Evolutionary conservation across 1,140 invertebrate genomes (phyloP).

Genomic region (Leptonema lineaticorne): DNA sequence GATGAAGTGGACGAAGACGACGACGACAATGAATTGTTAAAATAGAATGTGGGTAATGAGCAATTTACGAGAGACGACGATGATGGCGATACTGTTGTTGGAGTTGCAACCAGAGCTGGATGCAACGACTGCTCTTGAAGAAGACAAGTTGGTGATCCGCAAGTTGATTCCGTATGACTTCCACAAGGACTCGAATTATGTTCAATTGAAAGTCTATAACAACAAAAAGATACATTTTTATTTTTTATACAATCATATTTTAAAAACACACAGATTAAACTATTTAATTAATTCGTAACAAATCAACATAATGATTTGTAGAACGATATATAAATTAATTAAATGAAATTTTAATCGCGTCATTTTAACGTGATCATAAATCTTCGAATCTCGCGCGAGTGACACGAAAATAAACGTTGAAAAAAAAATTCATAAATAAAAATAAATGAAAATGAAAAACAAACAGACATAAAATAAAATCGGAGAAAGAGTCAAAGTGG

Average conservation of each 20-base stretch:
- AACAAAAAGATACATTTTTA: neutral
- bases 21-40: conserved; percentile 9
- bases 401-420: no score
- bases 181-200: conserved; percentile 22
- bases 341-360: no score
- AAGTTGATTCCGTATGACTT: conserved; percentile 25
- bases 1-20: conserved; percentile 10
- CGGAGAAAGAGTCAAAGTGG: neutral
- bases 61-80: neutral
- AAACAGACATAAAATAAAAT: neutral
- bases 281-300: neutral
- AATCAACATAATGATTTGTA: neutral
- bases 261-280: no score
- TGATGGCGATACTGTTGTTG: conserved; percentile 4
- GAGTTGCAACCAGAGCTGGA: conserved; percentile 16
- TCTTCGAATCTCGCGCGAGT: no score
- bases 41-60: no score
- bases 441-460: neutral
- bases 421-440: neutral
- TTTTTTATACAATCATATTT: neutral
- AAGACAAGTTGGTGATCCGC: conserved; percentile 17
- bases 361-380: no score
- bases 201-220: conserved; percentile 28
- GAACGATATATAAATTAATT: neutral
- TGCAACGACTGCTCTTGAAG: conserved; percentile 21